These are phyloP conservation scores for cattle (Bos taurus) DNA, from an alignment of 2,113 vertebrate genomes.

Conservation along the genomic window DNA sequence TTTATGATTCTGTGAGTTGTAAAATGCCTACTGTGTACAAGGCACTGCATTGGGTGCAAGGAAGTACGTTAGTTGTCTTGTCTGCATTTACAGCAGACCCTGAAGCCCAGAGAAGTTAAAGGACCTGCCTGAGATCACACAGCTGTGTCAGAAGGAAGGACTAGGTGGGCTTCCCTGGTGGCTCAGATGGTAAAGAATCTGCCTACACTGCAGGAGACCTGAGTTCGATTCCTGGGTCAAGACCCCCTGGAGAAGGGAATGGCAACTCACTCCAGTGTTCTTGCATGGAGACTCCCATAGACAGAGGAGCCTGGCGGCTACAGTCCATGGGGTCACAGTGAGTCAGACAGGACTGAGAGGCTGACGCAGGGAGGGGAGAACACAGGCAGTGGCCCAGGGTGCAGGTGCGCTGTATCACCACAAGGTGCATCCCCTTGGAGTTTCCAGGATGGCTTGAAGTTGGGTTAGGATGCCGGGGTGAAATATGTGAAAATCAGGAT, in stretches of 20 bases:
- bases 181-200: neutral
- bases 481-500: neutral
- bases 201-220: neutral
- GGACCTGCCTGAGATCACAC: rapidly evolving
- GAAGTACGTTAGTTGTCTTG: neutral
- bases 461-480: neutral
- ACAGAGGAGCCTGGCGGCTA: neutral
- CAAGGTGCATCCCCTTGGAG: neutral
- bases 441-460: neutral
- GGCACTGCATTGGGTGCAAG: neutral
- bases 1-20: neutral
- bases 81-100: too few relatives aligned
- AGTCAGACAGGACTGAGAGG: neutral
- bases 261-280: neutral
- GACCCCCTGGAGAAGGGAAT: neutral
- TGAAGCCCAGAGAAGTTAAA: neutral
- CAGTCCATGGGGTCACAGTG: neutral
- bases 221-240: neutral
- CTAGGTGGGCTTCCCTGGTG: neutral
- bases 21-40: neutral
- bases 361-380: neutral
- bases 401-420: neutral
- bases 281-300: neutral
- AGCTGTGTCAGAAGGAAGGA: neutral
- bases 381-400: rapidly evolving